Conservation (phyloP, 2,888 invertebrate species). For the Sepioteuthis lessoniana region DNA sequence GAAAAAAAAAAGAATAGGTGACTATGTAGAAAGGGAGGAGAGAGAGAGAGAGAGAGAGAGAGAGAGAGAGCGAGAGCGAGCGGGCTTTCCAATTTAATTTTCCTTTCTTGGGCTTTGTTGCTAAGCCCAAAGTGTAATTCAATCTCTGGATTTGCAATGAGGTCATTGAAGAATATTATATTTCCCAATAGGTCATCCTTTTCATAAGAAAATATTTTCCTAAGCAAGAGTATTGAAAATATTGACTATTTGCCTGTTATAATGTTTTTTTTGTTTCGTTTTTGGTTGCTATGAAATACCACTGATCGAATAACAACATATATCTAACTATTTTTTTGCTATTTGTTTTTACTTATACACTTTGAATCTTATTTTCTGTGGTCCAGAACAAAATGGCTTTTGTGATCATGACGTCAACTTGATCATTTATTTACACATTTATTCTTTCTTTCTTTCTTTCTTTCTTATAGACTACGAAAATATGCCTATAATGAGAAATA, state of each 20-base stretch:
- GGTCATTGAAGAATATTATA: not conserved
- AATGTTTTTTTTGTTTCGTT: not conserved
- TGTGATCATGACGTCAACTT: not conserved
- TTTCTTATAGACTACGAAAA: not conserved
- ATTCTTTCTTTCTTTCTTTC: not conserved
- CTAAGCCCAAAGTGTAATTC: not conserved
- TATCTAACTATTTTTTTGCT: not conserved
- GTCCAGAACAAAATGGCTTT: not conserved
- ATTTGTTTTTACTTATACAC: not conserved
- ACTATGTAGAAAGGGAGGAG: not conserved
- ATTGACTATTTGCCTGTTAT: not conserved
- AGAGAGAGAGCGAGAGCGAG: not conserved
- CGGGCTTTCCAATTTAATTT: not conserved
- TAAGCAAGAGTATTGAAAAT: not conserved
- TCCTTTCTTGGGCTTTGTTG: slow-evolving; percentile 33
- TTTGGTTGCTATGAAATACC: not conserved
- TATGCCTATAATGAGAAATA: no score
- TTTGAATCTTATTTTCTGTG: not conserved
- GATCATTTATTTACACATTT: not conserved
- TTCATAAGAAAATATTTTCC: slow-evolving; percentile 33
- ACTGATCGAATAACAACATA: not conserved
- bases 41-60: no score
- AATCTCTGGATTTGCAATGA: slow-evolving; percentile 33
- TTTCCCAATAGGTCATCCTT: not conserved
- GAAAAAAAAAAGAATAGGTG: not conserved